Conservation (phyloP, 64 coral and sea anemone species). For the Orbicella faveolata region DNA sequence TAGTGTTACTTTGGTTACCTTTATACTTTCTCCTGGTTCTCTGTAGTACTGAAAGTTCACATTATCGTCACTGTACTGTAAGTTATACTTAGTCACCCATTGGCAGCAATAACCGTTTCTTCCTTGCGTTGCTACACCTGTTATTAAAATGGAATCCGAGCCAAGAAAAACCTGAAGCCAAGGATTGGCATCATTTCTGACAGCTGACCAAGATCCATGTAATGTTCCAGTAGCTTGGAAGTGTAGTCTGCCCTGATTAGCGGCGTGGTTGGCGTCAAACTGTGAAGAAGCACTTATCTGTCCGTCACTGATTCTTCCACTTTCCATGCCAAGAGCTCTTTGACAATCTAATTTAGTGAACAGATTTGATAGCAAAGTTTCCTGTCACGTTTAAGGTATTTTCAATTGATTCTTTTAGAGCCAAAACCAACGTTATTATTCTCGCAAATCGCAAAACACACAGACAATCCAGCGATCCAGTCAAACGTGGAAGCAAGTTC, state of each 20-base stretch:
- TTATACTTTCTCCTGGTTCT: neutral
- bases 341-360: neutral
- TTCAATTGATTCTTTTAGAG: too few species aligned
- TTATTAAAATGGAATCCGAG: neutral
- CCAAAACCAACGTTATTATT: too few species aligned
- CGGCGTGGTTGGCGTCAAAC: neutral
- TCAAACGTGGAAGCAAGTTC: too few species aligned
- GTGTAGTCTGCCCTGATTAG: neutral
- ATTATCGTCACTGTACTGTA: neutral
- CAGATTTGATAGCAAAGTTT: neutral
- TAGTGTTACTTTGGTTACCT: neutral
- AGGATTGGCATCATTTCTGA: neutral
- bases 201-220: neutral
- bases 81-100: neutral
- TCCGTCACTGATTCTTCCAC: neutral
- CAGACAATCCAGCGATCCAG: too few species aligned
- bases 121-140: slow-evolving; percentile 1
- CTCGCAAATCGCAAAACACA: too few species aligned
- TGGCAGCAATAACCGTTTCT: neutral
- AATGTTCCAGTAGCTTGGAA: neutral
- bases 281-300: neutral
- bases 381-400: too few species aligned
- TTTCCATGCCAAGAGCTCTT: neutral
- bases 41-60: neutral
- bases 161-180: slow-evolving; percentile 6